Conservation (phyloP, 2,113 vertebrate genomes). For the Rynchops niger region DNA sequence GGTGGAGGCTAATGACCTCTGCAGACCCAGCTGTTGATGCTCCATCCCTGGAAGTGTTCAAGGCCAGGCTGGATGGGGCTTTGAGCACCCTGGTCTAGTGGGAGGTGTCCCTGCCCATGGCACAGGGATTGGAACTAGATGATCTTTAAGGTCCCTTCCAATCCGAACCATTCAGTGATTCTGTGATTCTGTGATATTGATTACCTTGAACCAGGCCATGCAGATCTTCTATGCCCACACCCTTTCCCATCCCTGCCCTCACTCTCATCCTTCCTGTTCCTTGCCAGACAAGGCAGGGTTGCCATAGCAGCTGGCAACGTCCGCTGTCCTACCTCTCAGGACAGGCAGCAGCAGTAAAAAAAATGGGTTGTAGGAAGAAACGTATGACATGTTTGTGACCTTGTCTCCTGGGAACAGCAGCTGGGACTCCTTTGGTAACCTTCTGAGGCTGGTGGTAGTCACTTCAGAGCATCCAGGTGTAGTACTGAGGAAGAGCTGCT, state of each 20-base stretch:
- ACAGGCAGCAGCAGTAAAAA: neutral
- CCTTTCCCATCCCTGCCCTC: neutral
- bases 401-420: neutral
- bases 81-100: too few species aligned
- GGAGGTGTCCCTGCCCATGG: too few species aligned
- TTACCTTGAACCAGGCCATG: neutral
- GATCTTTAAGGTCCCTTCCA: too few species aligned
- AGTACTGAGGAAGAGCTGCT: neutral
- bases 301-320: conserved; percentile 53
- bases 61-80: too few species aligned
- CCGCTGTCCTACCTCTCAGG: neutral
- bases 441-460: neutral
- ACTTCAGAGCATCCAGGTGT: neutral
- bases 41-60: too few species aligned
- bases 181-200: neutral
- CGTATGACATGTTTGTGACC: neutral
- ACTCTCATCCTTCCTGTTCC: neutral
- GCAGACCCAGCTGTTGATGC: neutral
- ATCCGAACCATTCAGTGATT: too few species aligned
- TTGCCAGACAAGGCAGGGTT: conserved; percentile 18
- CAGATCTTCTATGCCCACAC: neutral
- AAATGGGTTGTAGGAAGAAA: neutral
- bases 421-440: neutral
- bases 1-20: neutral
- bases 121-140: too few species aligned